Evolutionary conservation across 2,797 vertebrate genomes (phyloP).

Genomic region (Crocodylus rhombifer): DNA sequence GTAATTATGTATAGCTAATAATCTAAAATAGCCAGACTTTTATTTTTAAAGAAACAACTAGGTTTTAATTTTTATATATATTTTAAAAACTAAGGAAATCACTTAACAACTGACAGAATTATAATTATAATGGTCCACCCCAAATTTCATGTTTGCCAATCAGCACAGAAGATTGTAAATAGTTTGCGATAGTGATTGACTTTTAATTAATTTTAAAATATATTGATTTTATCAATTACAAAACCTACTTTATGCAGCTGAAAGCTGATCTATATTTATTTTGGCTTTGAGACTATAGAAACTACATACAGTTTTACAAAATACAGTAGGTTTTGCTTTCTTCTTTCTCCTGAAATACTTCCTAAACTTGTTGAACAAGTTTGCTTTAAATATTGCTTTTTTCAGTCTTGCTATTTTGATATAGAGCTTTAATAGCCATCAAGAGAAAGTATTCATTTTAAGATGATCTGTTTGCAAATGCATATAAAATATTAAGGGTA

Average conservation of each 20-base stretch:
- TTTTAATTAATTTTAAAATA: slow-evolving; percentile 48
- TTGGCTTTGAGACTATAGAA: slow-evolving; percentile 3
- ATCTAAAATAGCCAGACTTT: background rate
- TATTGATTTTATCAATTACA: slow-evolving; percentile 60
- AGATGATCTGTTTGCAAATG: background rate
- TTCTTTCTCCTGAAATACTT: slow-evolving; percentile 7
- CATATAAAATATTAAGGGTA: background rate
- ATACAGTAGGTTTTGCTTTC: background rate
- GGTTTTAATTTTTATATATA: background rate
- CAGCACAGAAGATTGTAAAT: slow-evolving; percentile 28
- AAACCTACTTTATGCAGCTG: background rate
- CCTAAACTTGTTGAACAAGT: background rate
- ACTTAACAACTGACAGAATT: background rate
- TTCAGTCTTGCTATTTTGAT: background rate
- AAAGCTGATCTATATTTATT: slow-evolving; percentile 31
- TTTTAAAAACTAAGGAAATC: background rate
- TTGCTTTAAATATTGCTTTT: slow-evolving; percentile 7
- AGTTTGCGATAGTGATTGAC: slow-evolving; percentile 39
- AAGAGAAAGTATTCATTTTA: background rate
- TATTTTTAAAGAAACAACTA: background rate
- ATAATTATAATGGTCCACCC: background rate
- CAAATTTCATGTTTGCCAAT: slow-evolving; percentile 34
- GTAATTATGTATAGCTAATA: background rate
- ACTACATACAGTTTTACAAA: background rate
- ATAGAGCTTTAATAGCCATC: background rate